Conservation (phyloP, 2,113 vertebrate genomes). For the Castor canadensis region DNA sequence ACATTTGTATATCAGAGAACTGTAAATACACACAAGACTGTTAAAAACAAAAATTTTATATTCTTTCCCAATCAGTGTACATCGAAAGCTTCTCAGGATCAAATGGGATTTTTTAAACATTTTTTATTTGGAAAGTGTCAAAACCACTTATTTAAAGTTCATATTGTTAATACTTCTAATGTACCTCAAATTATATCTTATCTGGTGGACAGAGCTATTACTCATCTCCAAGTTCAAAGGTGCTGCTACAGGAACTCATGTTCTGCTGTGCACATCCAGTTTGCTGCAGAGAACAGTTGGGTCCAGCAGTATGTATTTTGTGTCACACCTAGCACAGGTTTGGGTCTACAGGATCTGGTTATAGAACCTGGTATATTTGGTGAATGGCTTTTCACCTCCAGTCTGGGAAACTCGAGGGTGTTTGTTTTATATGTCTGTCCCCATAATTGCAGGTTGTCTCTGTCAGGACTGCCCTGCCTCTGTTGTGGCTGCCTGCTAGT, state of each 20-base stretch:
- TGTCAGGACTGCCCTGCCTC: not conserved
- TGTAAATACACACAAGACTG: not conserved
- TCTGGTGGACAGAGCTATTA: not conserved
- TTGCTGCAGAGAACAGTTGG: not conserved
- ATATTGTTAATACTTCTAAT: not conserved
- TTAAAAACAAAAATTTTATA: not conserved
- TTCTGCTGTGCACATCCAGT: not conserved
- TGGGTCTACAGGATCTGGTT: not conserved
- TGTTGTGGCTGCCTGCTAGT: not conserved
- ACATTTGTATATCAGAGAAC: not conserved
- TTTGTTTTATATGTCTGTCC: not conserved
- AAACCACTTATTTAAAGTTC: not conserved
- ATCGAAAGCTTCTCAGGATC: not conserved
- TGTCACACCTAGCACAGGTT: fast-evolving
- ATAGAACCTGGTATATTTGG: not conserved
- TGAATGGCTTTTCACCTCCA: not conserved
- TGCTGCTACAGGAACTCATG: not conserved
- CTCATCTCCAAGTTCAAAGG: conserved; percentile 19
- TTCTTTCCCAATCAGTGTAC: not conserved
- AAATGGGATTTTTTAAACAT: not conserved
- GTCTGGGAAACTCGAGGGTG: not conserved
- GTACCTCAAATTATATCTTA: not conserved
- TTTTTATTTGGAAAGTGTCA: not conserved
- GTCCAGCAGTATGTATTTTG: not conserved
- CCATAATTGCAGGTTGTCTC: not conserved